Evolutionary conservation across 1,140 invertebrate species (phyloP).

Genomic region (Brachionus rubens): DNA sequence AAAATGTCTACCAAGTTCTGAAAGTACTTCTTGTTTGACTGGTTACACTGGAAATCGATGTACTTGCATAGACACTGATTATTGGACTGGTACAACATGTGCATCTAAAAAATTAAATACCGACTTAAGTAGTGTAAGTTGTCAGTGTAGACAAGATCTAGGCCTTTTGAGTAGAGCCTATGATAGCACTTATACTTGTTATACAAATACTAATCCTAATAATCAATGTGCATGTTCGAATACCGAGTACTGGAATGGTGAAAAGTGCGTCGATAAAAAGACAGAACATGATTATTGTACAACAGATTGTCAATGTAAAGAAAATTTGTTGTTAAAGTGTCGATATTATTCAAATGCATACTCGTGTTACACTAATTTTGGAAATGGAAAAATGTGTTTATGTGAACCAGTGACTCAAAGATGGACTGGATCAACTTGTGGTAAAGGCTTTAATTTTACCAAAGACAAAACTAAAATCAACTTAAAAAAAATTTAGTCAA

Average conservation of each 20-base stretch:
- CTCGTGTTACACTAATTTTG: too few species aligned
- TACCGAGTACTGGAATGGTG: constrained; percentile 23
- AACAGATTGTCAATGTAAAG: not conserved
- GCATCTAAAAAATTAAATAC: not conserved
- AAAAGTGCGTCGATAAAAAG: too few species aligned
- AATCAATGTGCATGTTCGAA: not conserved
- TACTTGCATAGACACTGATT: not conserved
- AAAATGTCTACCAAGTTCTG: not conserved
- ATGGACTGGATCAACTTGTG: too few species aligned
- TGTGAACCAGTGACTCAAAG: too few species aligned
- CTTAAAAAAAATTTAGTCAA: too few species aligned
- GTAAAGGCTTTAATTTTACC: too few species aligned
- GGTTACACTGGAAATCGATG: too few species aligned
- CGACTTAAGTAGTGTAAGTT: not conserved
- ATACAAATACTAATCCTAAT: not conserved
- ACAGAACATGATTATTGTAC: not conserved
- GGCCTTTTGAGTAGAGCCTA: not conserved
- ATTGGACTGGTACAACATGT: not conserved
- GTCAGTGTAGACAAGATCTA: not conserved
- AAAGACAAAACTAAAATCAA: too few species aligned
- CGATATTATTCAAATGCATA: too few species aligned
- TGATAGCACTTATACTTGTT: not conserved
- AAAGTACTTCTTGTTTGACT: not conserved
- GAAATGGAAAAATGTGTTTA: too few species aligned
- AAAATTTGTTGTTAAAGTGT: too few species aligned